Conservation (phyloP, 2,113 vertebrate species). For the human region DNA sequence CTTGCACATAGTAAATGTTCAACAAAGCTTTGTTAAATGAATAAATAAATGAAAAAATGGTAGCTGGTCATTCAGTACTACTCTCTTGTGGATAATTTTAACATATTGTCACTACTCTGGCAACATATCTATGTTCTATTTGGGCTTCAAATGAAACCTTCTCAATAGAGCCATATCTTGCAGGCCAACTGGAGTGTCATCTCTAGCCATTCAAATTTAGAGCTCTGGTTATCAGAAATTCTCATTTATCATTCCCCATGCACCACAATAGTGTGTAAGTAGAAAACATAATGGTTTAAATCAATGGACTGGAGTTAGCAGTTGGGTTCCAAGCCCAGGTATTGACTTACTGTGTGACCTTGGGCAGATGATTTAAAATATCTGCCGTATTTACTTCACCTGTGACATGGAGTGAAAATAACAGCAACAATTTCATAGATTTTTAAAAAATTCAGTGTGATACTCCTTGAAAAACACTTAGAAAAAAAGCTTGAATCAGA, state of each 20-base stretch:
- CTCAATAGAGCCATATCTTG: background rate
- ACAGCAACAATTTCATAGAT: background rate
- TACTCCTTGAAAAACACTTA: background rate
- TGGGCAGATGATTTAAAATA: background rate
- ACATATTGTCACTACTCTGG: background rate
- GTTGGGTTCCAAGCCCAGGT: background rate
- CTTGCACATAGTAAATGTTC: background rate
- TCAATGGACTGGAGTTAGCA: background rate
- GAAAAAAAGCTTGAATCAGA: background rate
- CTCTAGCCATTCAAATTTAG: background rate
- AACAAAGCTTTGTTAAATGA: background rate
- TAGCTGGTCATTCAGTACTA: background rate
- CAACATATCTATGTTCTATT: background rate
- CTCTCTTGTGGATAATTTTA: background rate
- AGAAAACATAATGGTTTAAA: background rate
- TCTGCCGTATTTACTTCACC: background rate
- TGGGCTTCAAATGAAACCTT: background rate
- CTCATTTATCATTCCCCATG: background rate
- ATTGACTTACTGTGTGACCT: background rate
- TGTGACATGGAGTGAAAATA: background rate
- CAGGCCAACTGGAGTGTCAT: background rate
- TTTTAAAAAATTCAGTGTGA: background rate
- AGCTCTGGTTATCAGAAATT: background rate
- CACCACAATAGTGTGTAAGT: background rate
- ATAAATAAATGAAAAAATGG: background rate